A percentile compares a stretch with the other conserved stretches of the same genome.
These are phyloP conservation scores for Callionymus lyra DNA, from an alignment of 2,113 vertebrate species.

Conservation along the genomic window DNA sequence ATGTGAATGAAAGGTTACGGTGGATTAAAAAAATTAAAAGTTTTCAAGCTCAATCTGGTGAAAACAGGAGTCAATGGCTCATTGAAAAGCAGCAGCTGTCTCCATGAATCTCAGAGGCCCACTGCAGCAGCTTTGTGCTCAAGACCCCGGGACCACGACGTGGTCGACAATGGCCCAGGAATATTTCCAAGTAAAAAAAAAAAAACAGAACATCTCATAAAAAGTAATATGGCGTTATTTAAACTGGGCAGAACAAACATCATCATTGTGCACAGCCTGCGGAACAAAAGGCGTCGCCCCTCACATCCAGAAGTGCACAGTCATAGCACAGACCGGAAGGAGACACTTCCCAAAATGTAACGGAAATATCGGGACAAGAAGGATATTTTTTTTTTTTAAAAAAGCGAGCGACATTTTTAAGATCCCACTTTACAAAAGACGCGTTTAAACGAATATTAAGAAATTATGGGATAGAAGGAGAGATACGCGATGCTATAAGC, in stretches of 20 bases:
- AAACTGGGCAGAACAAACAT: background rate
- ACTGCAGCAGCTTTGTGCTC: background rate
- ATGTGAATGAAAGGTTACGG: no score
- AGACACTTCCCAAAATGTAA: slow-evolving; percentile 18
- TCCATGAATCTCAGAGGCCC: slow-evolving; percentile 10
- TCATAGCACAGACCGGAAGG: slow-evolving; percentile 51
- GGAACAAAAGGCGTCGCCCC: slow-evolving; percentile 57
- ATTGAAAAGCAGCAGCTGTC: slow-evolving; percentile 4
- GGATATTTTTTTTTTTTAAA: background rate
- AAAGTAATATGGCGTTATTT: background rate
- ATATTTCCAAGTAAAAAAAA: background rate
- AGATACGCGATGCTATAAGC: no score
- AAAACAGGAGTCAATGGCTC: background rate
- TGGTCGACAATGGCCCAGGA: no score
- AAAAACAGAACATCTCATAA: background rate
- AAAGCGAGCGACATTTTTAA: no score
- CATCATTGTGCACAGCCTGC: slow-evolving; percentile 6
- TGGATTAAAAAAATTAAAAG: no score
- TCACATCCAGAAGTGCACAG: slow-evolving; percentile 69
- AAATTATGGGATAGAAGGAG: no score
- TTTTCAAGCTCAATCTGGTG: no score
- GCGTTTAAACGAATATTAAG: no score
- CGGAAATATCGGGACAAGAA: background rate
- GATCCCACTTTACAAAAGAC: no score
- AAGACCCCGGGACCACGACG: no score